Base-by-base conservation (phyloP, 2,888 invertebrate species). In the Eremobia ochroleuca region DNA sequence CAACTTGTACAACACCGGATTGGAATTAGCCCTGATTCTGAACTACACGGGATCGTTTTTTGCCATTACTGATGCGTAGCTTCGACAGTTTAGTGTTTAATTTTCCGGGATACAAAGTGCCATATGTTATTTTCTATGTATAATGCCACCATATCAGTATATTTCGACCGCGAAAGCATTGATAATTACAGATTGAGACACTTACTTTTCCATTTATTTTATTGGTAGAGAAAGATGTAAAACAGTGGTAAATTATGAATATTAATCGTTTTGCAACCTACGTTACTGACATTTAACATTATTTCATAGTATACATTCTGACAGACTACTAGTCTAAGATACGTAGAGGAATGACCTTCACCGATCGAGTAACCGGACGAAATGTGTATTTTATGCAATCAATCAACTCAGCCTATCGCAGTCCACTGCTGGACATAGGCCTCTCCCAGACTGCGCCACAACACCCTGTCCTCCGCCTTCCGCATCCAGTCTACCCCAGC, bases 11-110 rank as follows among this genome's bases (percentile, higher is more conserved):
- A 65, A 74, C 21, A 69, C 59, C 52, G 66, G 64, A 79, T 74
- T 70, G 52, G 70, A 74, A 73, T 85, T 78, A 83, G 43, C 25
- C 43, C 40, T 78, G 43, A 75, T 75, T 78, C 37, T n/a, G 25
- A 66, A 71, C 73, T 76, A 59, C 31, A 43, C 58, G 46, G 72
- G 66, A 73, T 76, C 46, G 28, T 61, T 64, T 65, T 71, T 43
- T 49, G 67, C 9, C 58, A 81, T 85, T 85, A 73, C 34, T 67
- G 34, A 58, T 59, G 70, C 58, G 46, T 15, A 46, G 40, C 15
- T 76, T n/a, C 46, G 18, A 21, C 15, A 76, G n/a, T 31, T 49
- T 49, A 18, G 5, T 25, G 55, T 49, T 66, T 31, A 34, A 49
- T 81, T 34, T 46, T 52, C 21, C 21, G 34, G 9, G 11, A 46